A percentile compares a stretch with the other conserved stretches of the same genome.
Evolutionary conservation across 2,113 vertebrate genomes (phyloP).

Genomic region (Brachionichthys hirsutus): DNA sequence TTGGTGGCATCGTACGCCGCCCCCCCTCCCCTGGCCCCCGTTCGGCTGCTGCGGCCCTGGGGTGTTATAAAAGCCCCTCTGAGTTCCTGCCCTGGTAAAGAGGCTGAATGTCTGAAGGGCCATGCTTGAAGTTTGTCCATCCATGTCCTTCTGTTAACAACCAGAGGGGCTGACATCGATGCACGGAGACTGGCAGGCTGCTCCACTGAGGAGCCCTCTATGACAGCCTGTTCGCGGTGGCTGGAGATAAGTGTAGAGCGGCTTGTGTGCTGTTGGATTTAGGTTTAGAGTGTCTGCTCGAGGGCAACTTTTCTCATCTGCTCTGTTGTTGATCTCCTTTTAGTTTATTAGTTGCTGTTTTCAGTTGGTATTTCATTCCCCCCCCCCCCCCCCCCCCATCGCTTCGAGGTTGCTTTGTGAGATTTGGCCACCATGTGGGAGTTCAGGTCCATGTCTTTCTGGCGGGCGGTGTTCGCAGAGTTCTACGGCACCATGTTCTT

Average conservation of each 20-base stretch:
- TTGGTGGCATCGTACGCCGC: slow-evolving; percentile 61
- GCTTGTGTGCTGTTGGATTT: slow-evolving; percentile 50
- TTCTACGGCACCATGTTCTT: slow-evolving; percentile 96
- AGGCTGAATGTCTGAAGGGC: slow-evolving; percentile 78
- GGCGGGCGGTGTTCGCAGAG: slow-evolving; percentile 93
- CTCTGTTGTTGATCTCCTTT: slow-evolving; percentile 41
- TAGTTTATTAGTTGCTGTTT: slow-evolving; percentile 28
- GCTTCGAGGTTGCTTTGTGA: slow-evolving; percentile 44
- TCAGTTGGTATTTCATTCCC: slow-evolving; percentile 48
- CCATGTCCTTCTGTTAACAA: slow-evolving; percentile 67
- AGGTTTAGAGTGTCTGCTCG: slow-evolving; percentile 51
- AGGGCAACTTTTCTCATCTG: slow-evolving; percentile 29
- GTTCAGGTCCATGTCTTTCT: slow-evolving; percentile 91
- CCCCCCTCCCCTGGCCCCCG: slow-evolving; percentile 68
- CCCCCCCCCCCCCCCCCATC: slow-evolving; percentile 63
- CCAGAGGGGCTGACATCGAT: slow-evolving; percentile 62
- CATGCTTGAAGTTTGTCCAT: slow-evolving; percentile 75
- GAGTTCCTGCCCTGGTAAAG: slow-evolving; percentile 71
- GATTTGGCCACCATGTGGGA: slow-evolving; percentile 88
- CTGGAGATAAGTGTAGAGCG: slow-evolving; percentile 44
- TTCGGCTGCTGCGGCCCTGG: slow-evolving; percentile 42
- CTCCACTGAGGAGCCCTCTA: slow-evolving; percentile 68
- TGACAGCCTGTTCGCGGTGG: slow-evolving; percentile 62
- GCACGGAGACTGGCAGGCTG: slow-evolving; percentile 61
- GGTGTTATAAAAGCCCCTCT: slow-evolving; percentile 79